phyloP scores from a whole-genome alignment of 1,140 invertebrate species.

The Latrodectus geometricus region DNA sequence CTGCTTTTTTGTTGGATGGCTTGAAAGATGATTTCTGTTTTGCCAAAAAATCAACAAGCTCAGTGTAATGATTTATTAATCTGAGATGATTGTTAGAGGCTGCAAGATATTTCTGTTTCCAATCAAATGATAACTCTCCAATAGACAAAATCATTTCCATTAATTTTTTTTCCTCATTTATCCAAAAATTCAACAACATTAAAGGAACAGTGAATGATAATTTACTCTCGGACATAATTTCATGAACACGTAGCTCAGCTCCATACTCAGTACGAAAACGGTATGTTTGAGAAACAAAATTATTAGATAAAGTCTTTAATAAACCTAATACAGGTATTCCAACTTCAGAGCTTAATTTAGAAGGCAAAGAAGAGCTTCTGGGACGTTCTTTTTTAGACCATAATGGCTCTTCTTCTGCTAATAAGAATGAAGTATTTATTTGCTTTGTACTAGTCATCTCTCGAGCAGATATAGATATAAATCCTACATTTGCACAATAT shows the following conservation, averaged over 20 bases:
- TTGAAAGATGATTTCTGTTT: slow-evolving; percentile 74
- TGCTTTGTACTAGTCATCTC: slow-evolving; percentile 74
- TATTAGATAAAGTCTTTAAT: slow-evolving; percentile 80
- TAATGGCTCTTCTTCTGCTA: slow-evolving; percentile 50
- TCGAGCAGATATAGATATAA: slow-evolving; percentile 86
- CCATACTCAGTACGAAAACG: slow-evolving; percentile 59
- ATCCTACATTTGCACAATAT: slow-evolving; percentile 79
- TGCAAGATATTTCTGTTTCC: slow-evolving; percentile 84
- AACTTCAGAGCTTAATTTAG: slow-evolving; percentile 81
- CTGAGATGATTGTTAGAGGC: slow-evolving; percentile 85
- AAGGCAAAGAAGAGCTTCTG: slow-evolving; percentile 86
- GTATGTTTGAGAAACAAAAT: slow-evolving; percentile 85
- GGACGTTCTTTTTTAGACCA: slow-evolving; percentile 47
- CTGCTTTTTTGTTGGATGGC: slow-evolving; percentile 78
- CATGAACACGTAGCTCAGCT: slow-evolving; percentile 67
- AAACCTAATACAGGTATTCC: slow-evolving; percentile 83
- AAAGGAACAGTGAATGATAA: slow-evolving; percentile 87
- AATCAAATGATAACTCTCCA: slow-evolving; percentile 75
- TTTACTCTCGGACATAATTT: slow-evolving; percentile 92
- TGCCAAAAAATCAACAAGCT: slow-evolving; percentile 81
- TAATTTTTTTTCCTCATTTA: slow-evolving; percentile 90
- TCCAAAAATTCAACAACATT: slow-evolving; percentile 90
- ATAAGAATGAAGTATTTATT: slow-evolving; percentile 64
- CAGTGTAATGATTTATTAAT: slow-evolving; percentile 86
- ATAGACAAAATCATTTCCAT: slow-evolving; percentile 82